Conservation (phyloP, 2,888 invertebrate genomes). For the Diadegma fenestrale region DNA sequence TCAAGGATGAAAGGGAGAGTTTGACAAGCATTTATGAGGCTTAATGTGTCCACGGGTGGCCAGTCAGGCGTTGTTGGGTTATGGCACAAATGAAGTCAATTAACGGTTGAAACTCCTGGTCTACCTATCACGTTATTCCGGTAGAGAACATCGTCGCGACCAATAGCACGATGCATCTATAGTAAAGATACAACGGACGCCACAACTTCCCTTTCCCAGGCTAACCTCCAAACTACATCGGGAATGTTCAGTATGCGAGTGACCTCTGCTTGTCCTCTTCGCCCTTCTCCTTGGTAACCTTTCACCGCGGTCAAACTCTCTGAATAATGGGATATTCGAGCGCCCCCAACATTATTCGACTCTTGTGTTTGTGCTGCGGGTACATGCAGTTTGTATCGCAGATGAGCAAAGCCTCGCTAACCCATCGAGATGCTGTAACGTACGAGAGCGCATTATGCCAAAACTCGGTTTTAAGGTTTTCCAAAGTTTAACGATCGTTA, state of each 20-base stretch:
- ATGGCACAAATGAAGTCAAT: constrained; percentile 69
- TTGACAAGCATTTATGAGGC: constrained; percentile 55
- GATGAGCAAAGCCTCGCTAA: constrained; percentile 10
- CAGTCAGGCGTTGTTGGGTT: constrained; percentile 48
- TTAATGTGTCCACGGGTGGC: constrained; percentile 61
- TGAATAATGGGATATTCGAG: constrained; percentile 62
- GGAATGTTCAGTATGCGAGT: constrained; percentile 39
- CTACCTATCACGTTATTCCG: constrained; percentile 30
- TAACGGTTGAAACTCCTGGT: constrained; percentile 65
- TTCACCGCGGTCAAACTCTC: constrained; percentile 60
- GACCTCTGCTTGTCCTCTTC: constrained; percentile 50
- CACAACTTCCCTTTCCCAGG: constrained; percentile 25
- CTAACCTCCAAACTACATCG: constrained; percentile 39
- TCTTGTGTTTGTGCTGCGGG: constrained; percentile 20
- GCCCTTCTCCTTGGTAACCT: constrained; percentile 49
- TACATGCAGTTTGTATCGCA: constrained; percentile 9
- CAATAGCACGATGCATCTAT: constrained; percentile 19
- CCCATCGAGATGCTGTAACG: constrained; percentile 44
- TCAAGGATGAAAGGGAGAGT: constrained; percentile 35
- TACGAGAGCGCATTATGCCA: constrained; percentile 54
- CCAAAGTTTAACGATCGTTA: constrained; percentile 61
- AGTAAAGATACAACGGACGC: constrained; percentile 8
- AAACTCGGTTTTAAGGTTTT: constrained; percentile 64
- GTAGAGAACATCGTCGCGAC: constrained; percentile 41
- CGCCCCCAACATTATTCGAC: constrained; percentile 48